phyloP scores from a whole-genome alignment of 2,113 vertebrate species.

The Clarias gariepinus region DNA sequence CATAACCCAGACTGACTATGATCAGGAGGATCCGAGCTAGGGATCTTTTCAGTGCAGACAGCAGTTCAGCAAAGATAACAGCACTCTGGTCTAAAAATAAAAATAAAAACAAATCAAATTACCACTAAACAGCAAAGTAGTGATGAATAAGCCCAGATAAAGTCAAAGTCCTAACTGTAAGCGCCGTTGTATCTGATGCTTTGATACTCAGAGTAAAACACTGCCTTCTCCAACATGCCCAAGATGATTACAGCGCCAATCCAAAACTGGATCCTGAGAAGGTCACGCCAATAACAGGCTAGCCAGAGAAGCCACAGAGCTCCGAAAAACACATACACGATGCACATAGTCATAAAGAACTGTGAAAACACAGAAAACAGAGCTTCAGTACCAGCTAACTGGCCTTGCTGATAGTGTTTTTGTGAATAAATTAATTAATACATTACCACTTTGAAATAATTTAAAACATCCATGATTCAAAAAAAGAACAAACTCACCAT shows the following conservation, averaged over 20 bases:
- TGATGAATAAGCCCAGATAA: neutral
- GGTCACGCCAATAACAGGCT: constrained; percentile 87
- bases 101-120: neutral
- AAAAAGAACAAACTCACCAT: constrained; percentile 78
- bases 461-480: neutral
- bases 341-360: constrained; percentile 87
- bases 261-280: constrained; percentile 89
- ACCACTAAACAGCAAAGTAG: neutral
- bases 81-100: constrained; percentile 70
- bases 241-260: constrained; percentile 86
- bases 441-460: neutral
- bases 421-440: neutral
- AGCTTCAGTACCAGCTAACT: neutral
- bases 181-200: constrained; percentile 63
- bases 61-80: constrained; percentile 82
- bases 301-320: constrained; percentile 84
- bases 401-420: neutral
- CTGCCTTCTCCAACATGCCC: constrained; percentile 88
- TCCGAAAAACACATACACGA: constrained; percentile 82
- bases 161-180: constrained; percentile 27
- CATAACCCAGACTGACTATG: constrained; percentile 87
- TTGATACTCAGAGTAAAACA: constrained; percentile 87
- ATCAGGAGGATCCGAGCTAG: constrained; percentile 85
- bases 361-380: constrained; percentile 27
- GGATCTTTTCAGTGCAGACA: constrained; percentile 84